A percentile compares a stretch with the other conserved stretches of the same genome.
Conservation (phyloP, 2,888 invertebrate genomes). For the Mylabris sibirica region DNA sequence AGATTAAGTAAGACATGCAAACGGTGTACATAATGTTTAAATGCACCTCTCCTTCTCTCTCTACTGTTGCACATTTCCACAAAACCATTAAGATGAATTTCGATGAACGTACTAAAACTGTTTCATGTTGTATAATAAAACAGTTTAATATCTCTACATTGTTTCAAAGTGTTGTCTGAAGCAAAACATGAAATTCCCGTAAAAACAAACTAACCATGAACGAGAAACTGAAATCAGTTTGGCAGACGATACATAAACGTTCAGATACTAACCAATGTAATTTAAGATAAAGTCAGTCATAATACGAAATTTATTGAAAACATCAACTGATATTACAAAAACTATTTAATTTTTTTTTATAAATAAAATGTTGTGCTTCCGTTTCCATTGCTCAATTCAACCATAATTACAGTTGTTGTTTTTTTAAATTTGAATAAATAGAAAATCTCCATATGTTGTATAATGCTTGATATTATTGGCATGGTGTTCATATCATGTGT, state of each 20-base stretch:
- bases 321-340: neutral
- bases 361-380: too few relatives aligned
- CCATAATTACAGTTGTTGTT: too few relatives aligned
- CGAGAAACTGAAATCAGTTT: slow-evolving; percentile 2
- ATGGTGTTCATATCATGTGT: slow-evolving; percentile 53
- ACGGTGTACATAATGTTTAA: neutral
- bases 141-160: neutral
- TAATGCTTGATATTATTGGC: slow-evolving; percentile 55
- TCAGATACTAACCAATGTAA: slow-evolving; percentile 3
- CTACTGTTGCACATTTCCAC: slow-evolving; percentile 14
- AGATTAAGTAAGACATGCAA: slow-evolving; percentile 17
- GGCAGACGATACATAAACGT: slow-evolving; percentile 2
- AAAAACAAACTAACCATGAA: slow-evolving; percentile 14
- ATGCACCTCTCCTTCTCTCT: neutral
- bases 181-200: slow-evolving; percentile 2
- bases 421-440: slow-evolving; percentile 14
- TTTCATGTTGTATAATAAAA: neutral
- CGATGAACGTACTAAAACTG: neutral
- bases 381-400: too few relatives aligned
- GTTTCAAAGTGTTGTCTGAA: neutral
- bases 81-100: slow-evolving; percentile 14
- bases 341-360: too few relatives aligned
- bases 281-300: slow-evolving; percentile 9
- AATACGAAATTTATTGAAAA: slow-evolving; percentile 3
- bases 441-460: slow-evolving; percentile 19